Conservation (phyloP, 2,113 vertebrate species). For the Ploceus nigricollis region DNA sequence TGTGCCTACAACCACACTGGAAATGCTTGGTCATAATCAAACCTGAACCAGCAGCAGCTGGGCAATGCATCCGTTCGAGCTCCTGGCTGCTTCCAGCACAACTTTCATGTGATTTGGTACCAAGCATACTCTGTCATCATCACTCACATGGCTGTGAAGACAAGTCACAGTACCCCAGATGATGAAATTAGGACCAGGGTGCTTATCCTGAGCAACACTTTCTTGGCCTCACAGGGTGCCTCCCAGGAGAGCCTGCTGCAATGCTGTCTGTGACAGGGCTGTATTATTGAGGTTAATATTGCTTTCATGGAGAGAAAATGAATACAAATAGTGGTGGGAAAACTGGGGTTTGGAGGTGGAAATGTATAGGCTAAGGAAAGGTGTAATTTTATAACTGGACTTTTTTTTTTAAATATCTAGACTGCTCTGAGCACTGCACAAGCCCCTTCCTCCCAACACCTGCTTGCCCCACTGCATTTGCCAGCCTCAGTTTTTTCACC, state of each 20-base stretch:
- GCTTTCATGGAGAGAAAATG: neutral
- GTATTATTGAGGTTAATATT: neutral
- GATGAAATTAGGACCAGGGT: neutral
- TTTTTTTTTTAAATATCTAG: neutral
- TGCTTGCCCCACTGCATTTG: neutral
- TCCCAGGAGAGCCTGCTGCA: neutral
- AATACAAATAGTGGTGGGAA: neutral
- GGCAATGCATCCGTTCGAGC: fast-evolving
- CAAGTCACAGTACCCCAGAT: neutral
- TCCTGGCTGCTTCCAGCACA: neutral
- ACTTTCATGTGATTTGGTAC: neutral
- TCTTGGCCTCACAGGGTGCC: neutral
- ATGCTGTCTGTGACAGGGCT: neutral
- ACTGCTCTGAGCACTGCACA: neutral
- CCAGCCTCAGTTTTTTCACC: neutral
- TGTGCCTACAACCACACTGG: neutral
- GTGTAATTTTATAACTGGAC: neutral
- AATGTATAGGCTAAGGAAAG: neutral
- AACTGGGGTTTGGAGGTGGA: neutral
- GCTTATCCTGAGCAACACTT: neutral
- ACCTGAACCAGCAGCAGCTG: neutral
- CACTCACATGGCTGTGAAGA: neutral
- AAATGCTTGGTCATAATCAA: neutral
- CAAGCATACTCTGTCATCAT: neutral
- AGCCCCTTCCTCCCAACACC: neutral